phyloP scores from a whole-genome alignment of 1,140 invertebrate genomes.

The Trachelipus rathkii region DNA sequence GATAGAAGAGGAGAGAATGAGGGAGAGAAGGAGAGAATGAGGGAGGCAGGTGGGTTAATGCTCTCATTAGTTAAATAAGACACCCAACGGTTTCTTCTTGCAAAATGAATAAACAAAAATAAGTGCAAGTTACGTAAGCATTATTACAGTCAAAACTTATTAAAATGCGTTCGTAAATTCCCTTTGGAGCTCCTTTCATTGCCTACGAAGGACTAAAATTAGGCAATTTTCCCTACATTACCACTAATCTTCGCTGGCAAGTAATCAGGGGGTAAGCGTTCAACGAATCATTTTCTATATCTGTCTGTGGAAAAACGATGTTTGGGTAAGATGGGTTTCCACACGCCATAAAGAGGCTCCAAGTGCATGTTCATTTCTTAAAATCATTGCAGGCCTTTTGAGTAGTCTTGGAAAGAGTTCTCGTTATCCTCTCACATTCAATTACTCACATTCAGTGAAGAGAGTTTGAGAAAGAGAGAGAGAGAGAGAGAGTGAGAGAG shows the following conservation, averaged over 20 bases:
- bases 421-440: no score
- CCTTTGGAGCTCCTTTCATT: background rate
- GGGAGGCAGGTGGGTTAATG: no score
- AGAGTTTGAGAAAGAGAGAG: no score
- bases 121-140: background rate
- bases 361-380: no score
- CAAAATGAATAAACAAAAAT: background rate
- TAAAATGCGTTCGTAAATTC: background rate
- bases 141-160: slow-evolving; percentile 9
- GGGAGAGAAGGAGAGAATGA: no score
- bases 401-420: no score
- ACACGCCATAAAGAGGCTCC: background rate
- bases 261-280: background rate
- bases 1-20: no score
- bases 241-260: background rate
- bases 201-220: background rate
- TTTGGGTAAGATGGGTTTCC: background rate
- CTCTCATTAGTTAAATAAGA: no score
- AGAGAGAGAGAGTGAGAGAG: no score
- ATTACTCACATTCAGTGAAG: no score
- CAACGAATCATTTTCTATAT: background rate
- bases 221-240: background rate
- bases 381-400: no score
- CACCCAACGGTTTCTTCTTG: background rate
- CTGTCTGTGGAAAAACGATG: background rate